Conservation (phyloP, 2,113 vertebrate species). For the Aspiorhynchus laticeps region DNA sequence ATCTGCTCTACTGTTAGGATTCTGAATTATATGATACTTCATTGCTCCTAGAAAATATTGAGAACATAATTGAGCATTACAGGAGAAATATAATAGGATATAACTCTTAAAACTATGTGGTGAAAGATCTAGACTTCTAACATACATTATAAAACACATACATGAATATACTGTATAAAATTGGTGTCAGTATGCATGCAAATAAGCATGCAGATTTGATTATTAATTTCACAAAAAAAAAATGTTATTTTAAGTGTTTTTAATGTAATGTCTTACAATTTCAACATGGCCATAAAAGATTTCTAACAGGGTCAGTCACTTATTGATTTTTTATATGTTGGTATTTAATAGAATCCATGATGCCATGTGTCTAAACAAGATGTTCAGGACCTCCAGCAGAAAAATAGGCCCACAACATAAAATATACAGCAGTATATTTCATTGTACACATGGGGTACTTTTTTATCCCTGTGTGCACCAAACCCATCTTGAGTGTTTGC, state of each 20-base stretch:
- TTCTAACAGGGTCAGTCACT: too few species aligned
- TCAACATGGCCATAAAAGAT: too few species aligned
- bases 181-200: not conserved
- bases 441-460: too few species aligned
- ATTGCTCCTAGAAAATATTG: not conserved
- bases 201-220: not conserved
- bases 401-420: too few species aligned
- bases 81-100: not conserved
- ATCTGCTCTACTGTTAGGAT: slow-evolving; percentile 5
- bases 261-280: not conserved
- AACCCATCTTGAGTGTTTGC: too few species aligned
- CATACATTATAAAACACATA: not conserved
- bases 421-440: too few species aligned
- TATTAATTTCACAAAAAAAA: not conserved
- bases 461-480: too few species aligned
- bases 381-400: too few species aligned
- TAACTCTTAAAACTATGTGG: not conserved
- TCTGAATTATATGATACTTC: not conserved
- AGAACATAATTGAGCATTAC: not conserved
- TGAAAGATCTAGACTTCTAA: not conserved
- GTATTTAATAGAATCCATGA: too few species aligned
- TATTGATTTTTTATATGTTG: too few species aligned
- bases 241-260: not conserved
- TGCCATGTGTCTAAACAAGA: too few species aligned
- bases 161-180: not conserved